phyloP scores from a whole-genome alignment of 2,888 invertebrate genomes.

The Morpho helenor region DNA sequence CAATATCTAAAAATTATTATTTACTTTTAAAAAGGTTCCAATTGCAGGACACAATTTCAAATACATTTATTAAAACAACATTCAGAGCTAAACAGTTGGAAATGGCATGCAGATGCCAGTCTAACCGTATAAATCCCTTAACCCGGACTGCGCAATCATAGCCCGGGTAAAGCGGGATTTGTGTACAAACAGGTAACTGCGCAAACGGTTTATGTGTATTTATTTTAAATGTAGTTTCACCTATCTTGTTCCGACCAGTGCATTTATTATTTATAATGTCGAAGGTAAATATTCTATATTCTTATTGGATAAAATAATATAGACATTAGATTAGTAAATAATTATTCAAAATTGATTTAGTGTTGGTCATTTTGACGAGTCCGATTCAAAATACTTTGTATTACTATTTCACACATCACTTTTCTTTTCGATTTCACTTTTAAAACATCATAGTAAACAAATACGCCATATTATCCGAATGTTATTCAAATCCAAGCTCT shows the following conservation, averaged over 20 bases:
- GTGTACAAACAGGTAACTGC: constrained; percentile 30
- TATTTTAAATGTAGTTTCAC: constrained; percentile 13
- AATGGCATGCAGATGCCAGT: constrained; percentile 1
- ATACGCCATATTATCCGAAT: background rate
- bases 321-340: background rate
- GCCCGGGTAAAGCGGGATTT: constrained; percentile 35
- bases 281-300: background rate
- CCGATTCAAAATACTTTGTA: too few relatives aligned
- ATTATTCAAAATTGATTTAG: background rate
- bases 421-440: background rate
- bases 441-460: background rate
- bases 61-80: too few relatives aligned
- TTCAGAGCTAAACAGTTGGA: too few relatives aligned
- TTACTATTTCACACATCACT: too few relatives aligned
- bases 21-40: too few relatives aligned
- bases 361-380: background rate
- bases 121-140: constrained; percentile 26
- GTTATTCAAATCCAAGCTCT: too few relatives aligned
- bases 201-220: constrained; percentile 21
- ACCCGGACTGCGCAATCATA: constrained; percentile 46
- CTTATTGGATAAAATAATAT: background rate
- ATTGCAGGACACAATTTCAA: too few relatives aligned
- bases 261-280: background rate
- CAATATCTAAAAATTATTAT: too few relatives aligned
- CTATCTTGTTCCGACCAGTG: background rate